Percentiles rank a stretch among this genome's conserved stretches.
Conservation (phyloP, 2,113 vertebrate genomes). For the Laticauda laticaudata region DNA sequence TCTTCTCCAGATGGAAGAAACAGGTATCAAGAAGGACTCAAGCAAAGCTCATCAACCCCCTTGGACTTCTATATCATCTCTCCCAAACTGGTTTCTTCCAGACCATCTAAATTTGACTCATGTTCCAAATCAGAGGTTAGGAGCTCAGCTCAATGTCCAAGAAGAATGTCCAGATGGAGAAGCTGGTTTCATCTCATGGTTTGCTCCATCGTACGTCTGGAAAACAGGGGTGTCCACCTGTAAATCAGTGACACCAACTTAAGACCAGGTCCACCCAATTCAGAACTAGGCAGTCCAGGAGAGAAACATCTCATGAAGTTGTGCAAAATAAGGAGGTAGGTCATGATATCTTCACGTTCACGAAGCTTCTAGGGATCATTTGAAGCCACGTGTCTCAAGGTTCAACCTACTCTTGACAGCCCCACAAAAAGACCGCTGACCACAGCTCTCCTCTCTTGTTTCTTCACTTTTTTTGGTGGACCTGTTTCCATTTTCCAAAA, state of each 20-base stretch:
- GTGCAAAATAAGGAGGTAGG: conserved; percentile 60
- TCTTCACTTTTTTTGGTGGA: conserved; percentile 36
- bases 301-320: background rate
- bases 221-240: background rate
- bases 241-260: fast-evolving
- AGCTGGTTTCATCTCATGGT: background rate
- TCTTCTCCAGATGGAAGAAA: background rate
- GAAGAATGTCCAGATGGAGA: background rate
- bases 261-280: background rate
- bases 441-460: background rate
- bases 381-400: background rate
- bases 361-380: fast-evolving
- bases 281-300: background rate
- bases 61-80: background rate
- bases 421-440: fast-evolving
- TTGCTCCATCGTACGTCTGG: background rate
- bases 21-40: background rate
- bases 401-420: background rate
- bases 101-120: background rate
- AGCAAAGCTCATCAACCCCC: background rate
- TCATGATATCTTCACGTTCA: background rate
- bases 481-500: background rate
- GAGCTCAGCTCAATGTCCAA: no score
- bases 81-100: background rate
- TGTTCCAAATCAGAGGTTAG: background rate